These are phyloP conservation scores for Tachysurus fulvidraco DNA, from an alignment of 2,113 vertebrate genomes.

Conservation along the genomic window DNA sequence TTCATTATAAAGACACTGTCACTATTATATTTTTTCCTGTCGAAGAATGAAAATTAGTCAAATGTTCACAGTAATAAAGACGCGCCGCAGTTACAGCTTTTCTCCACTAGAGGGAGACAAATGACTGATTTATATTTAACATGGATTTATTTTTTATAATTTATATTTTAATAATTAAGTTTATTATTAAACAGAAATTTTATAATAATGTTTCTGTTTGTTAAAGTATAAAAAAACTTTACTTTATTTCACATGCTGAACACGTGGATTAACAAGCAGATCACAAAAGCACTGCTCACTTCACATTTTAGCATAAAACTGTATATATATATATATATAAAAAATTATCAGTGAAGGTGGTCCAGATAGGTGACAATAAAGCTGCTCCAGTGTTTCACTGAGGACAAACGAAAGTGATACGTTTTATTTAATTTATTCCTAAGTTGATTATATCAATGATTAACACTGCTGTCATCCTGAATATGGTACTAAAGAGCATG, in stretches of 20 bases:
- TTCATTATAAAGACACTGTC: no score
- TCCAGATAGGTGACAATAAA: background rate
- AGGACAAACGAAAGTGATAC: background rate
- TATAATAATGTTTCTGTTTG: background rate
- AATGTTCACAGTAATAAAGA: background rate
- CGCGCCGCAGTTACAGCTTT: background rate
- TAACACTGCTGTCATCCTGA: background rate
- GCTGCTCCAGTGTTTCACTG: background rate
- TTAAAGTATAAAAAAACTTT: background rate
- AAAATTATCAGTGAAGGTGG: no score
- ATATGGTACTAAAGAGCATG: background rate
- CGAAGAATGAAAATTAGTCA: background rate
- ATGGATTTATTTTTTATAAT: background rate
- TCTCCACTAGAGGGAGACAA: background rate
- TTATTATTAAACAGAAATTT: no score
- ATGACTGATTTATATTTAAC: background rate
- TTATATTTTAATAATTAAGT: no score
- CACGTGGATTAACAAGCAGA: background rate
- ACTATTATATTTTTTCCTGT: background rate
- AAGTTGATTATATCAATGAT: background rate
- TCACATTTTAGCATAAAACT: no score
- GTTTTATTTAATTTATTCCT: background rate
- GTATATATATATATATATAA: no score
- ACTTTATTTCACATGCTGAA: background rate
- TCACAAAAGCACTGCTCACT: background rate